Base-by-base conservation (phyloP, 2,797 vertebrate species). In the Eospalax fontanierii region DNA sequence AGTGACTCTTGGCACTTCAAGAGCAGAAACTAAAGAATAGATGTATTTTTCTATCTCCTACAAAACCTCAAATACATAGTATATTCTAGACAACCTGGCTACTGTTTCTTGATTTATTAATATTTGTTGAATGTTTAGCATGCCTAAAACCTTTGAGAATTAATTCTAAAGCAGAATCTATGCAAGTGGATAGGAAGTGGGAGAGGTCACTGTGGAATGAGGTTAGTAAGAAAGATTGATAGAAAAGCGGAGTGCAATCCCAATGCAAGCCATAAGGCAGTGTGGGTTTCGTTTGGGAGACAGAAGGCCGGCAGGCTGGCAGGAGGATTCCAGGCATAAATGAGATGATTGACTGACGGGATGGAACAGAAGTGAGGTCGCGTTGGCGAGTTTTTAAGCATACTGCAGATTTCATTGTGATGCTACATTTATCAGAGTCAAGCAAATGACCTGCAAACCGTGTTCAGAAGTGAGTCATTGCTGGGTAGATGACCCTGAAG, bases 391-490 rank as follows among this genome's bases (percentile, higher is more conserved):
- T 40, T 82, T 57, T 88, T 46, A 88, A 46, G 73, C 71, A 54
- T 71, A 18, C 46, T 81, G 57, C n/a, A 65, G 6, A 71, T 90
- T 66, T 92, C 63, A 50, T n/a, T 38, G 43, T 57, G 73, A n/a
- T 63, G 73, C 11, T 83, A 2, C 26, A 79, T 94, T 88, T 83
- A 46, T 82, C 90, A 93, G n/a, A 40, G 73, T 85, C 79, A 87
- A 83, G 38, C 28, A 80, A n/a, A 59, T 40, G 24, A 81, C 63
- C 16, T 95, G 78, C 86, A 83, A 30, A 94, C 46, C 87, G 71
- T 46, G 30, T 73, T 95, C n/a, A 71, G 57, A 96, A 85, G 61
- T 83, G 71, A 92, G 61, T 90, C 83, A 65, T 73, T 93, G 70
- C 59, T 65, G 30, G 70, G 15, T 4, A 26, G 66, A 50, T 54